These are phyloP conservation scores for Cyclophora albipunctata DNA, from an alignment of 2,888 invertebrate genomes.

Conservation along the genomic window DNA sequence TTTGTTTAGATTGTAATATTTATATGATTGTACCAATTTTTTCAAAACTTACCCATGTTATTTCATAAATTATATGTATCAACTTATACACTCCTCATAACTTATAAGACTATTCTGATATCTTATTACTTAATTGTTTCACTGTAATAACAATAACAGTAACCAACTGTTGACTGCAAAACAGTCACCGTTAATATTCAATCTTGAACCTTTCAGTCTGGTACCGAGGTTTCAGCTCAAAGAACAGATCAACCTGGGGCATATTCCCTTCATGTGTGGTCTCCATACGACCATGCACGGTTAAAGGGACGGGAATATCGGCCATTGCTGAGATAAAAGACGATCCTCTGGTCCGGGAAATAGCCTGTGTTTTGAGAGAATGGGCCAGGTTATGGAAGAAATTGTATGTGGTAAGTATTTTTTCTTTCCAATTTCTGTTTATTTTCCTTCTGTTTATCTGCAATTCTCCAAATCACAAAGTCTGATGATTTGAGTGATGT, in stretches of 20 bases:
- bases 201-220: conserved; percentile 74
- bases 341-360: conserved; percentile 93
- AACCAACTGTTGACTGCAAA: no score
- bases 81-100: no score
- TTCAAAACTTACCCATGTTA: no score
- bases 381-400: conserved; percentile 96
- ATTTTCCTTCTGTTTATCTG: conserved; percentile 10
- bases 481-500: no score
- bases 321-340: conserved; percentile 91
- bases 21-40: no score
- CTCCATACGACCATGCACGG: conserved; percentile 88
- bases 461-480: conserved; percentile 1
- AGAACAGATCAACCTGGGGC: conserved; percentile 73
- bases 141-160: no score
- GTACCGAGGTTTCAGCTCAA: conserved; percentile 90
- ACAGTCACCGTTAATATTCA: no score
- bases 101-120: no score
- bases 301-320: conserved; percentile 84
- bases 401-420: conserved; percentile 86
- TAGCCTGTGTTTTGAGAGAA: conserved; percentile 92
- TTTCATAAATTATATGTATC: no score
- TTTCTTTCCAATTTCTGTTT: conserved; percentile 7
- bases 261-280: conserved; percentile 78
- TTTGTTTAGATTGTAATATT: no score
- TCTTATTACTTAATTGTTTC: no score